A percentile compares a stretch with the other conserved stretches of the same genome.
Conservation (phyloP, 2,797 vertebrate genomes). For the Hypotaenidia philippensis region DNA sequence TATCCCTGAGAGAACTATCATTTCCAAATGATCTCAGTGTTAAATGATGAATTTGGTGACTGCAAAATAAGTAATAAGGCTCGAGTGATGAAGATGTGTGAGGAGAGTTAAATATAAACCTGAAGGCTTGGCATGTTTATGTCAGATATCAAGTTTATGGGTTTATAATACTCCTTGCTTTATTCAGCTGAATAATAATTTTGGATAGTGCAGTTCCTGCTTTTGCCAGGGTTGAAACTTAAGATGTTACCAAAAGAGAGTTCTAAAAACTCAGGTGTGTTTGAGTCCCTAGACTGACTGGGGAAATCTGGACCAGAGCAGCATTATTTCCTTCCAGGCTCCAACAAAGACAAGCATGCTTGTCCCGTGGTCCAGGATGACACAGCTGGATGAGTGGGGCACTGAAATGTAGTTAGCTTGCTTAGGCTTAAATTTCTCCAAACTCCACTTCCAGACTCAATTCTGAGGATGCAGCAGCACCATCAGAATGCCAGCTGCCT, state of each 20-base stretch:
- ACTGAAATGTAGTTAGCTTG: background rate
- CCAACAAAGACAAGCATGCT: rapidly evolving
- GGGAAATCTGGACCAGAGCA: background rate
- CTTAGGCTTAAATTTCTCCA: background rate
- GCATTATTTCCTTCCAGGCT: background rate
- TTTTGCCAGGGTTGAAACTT: background rate
- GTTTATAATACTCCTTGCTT: background rate
- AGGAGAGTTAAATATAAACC: background rate
- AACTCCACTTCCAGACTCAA: background rate
- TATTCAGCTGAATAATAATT: background rate
- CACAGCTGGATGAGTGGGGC: background rate
- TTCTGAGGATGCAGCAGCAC: background rate
- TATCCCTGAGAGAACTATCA: background rate
- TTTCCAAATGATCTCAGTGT: background rate
- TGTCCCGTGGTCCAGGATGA: background rate
- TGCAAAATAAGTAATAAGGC: background rate
- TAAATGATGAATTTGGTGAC: background rate
- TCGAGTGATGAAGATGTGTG: background rate
- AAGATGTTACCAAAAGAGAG: background rate
- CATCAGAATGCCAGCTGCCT: background rate
- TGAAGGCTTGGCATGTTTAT: background rate
- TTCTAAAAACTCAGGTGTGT: background rate
- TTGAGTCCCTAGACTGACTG: background rate
- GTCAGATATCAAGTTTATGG: background rate
- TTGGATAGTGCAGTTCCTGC: background rate